Percentiles rank a stretch among this genome's conserved stretches.
Evolutionary conservation across 2,888 invertebrate species (phyloP).

Genomic region (Clepsis dumicolana): DNA sequence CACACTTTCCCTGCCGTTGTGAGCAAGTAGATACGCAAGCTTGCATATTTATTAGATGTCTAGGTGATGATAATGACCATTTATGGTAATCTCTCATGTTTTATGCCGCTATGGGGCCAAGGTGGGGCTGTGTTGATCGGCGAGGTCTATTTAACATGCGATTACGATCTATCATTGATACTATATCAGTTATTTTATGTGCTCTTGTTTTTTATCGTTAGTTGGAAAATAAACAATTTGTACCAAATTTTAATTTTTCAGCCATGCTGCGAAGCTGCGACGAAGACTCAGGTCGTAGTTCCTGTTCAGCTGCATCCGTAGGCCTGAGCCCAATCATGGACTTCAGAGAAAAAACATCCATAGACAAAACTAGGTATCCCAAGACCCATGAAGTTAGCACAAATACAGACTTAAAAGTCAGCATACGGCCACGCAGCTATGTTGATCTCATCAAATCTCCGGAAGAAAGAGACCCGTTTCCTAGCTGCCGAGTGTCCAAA

Average conservation of each 20-base stretch:
- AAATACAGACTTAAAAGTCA: constrained; percentile 83
- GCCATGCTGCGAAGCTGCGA: constrained; percentile 76
- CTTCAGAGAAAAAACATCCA: constrained; percentile 52
- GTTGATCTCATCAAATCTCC: constrained; percentile 75
- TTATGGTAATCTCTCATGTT: constrained; percentile 41
- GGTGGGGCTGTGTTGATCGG: constrained; percentile 22
- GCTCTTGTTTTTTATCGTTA: background rate
- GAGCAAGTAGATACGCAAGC: constrained; percentile 14
- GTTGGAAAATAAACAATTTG: background rate
- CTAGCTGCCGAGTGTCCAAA: constrained; percentile 68
- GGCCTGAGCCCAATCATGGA: constrained; percentile 72
- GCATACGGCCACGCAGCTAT: constrained; percentile 72
- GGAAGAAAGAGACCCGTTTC: constrained; percentile 81
- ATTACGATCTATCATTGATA: background rate
- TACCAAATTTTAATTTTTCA: constrained; percentile 52
- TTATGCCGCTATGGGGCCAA: constrained; percentile 30
- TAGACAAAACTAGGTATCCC: constrained; percentile 52
- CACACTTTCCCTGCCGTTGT: constrained; percentile 37
- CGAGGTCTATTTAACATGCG: constrained; percentile 23
- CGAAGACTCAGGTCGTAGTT: constrained; percentile 82
- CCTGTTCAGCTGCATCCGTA: constrained; percentile 78
- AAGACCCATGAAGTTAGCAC: constrained; percentile 77
- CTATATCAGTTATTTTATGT: background rate
- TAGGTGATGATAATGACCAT: constrained; percentile 32
- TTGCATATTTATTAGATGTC: constrained; percentile 38